Evolutionary conservation across 1,140 invertebrate species (phyloP).

Genomic region (Ceratina australensis): DNA sequence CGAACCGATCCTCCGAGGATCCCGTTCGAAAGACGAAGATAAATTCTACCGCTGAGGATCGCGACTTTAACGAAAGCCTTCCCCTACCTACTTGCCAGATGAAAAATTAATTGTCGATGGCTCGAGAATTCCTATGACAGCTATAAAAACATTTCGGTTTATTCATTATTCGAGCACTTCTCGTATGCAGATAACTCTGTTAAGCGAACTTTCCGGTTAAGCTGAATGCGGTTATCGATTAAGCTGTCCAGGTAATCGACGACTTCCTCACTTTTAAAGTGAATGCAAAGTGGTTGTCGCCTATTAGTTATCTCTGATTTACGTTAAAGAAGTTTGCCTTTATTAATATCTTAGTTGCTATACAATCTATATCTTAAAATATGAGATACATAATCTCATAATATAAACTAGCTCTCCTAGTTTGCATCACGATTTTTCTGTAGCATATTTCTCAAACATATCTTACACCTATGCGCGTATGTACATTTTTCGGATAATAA

Average conservation of each 20-base stretch:
- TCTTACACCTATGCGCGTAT: too few species aligned
- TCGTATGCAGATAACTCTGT: too few species aligned
- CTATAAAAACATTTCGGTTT: not conserved
- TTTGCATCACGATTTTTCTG: too few species aligned
- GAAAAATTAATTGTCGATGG: conserved; percentile 19
- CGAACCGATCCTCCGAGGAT: conserved; percentile 50
- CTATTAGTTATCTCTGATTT: not conserved
- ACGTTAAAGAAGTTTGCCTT: too few species aligned
- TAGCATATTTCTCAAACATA: too few species aligned
- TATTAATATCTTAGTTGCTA: too few species aligned
- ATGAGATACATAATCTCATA: too few species aligned
- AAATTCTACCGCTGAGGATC: conserved; percentile 12
- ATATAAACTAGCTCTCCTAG: too few species aligned
- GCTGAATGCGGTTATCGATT: not conserved
- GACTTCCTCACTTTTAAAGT: not conserved
- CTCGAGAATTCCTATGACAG: not conserved
- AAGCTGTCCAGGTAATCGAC: not conserved
- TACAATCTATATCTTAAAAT: too few species aligned
- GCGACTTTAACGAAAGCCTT: conserved; percentile 27
- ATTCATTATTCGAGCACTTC: not conserved
- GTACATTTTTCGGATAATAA: too few species aligned
- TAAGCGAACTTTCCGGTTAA: not conserved
- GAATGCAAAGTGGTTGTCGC: not conserved
- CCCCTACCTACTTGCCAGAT: not conserved
- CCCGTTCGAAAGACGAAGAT: conserved; percentile 29